Evolutionary conservation across 2,797 vertebrate species (phyloP), one percentile per base, ranked within the genome.

Genomic region (Pempheris klunzingeri): DNA sequence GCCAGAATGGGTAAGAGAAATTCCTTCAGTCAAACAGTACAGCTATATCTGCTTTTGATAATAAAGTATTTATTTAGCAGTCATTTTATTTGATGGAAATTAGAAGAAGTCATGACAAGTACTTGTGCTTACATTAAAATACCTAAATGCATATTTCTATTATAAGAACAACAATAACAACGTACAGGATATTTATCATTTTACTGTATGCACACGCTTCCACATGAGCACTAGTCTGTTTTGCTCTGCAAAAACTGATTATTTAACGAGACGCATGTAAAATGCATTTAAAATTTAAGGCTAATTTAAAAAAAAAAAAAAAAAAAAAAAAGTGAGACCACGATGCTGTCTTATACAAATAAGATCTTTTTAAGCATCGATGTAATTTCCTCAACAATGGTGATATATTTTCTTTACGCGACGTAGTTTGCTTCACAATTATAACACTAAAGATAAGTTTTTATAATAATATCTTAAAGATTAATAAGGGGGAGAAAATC

Each of bases 11-110:
- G 34, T 66, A 49, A 75, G 63, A 65, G 36, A 64, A 55, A 78
- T 57, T 47, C 38, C 64, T 69, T 43, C 38, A 71, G 47, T 78
- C 53, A 64, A 83, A 68, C 60, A 50, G 14, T 65, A 13, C 7
- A 58, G 5, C 46, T 18, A 17, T n/a, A 28, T 55, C 34, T 62
- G 43, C 2, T 39, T 50, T 71, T 68, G 55, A 3, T 36, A 22
- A 74, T 49, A 26, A 73, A 74, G 32, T 63, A 20, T 69, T 70
- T 28, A 43, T 69, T 71, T 38, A 22, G 13, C 26, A 11, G 34
- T 41, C 24, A 18, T 49, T 78, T 71, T 38, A 61, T 60, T 12
- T 38, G 5, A 22, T 5, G 20, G 12, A 1, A 60, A 60, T 38
- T 26, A 28, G 2, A 41, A 20, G 8, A 18, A 17, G 2, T 49